Base-by-base conservation (phyloP, 2,888 invertebrate species). In the Elegia similella region DNA sequence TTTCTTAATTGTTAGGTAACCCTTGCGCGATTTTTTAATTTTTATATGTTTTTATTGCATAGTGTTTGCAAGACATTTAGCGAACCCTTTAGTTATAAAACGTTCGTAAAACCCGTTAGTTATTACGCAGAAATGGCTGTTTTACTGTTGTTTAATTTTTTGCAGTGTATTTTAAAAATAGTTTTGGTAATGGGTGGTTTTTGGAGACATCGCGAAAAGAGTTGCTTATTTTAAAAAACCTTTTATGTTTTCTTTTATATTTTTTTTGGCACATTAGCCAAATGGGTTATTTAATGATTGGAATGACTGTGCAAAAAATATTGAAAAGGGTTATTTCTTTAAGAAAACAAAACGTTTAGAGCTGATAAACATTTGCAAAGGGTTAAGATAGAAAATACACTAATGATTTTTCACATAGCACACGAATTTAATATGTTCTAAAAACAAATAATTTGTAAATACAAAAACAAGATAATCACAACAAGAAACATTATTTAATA, bases 171-270 rank as follows among this genome's bases (percentile, higher is more conserved):
- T 52, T 23, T 2, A 3, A 57, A 68, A 56, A 65, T 59, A 62
- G 66, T 68, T 66, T 59, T 53, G 29, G 73, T 72, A 69, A 67
- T 57, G 61, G 59, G 63, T 61, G 67, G 76, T 75, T 80, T 63
- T 76, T 72, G 61, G 82, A 82, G 79, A 78, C 73, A 72, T 86
- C 85, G 80, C 75, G 50, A 77, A 81, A 85, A 78, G 80, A 78
- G 75, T 79, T 82, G 68, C 64, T 61, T 60, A 63, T 61, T 60
- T 52, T 30, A 13, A 10, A 8, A 46, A 47, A 48, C 15, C 13
- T 13, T 44, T 34, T 52, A 8, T 34, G 7, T 23, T 17, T 17
- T 7, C 1, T 48, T 48, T 23, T n/a, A 48, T 13, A 6, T 6
- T 1, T 48, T 13, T 48, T 29, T 10, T 30, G 7, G 7, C n/a